A percentile compares a stretch with the other conserved stretches of the same genome.
phyloP scores from a whole-genome alignment of 1,140 invertebrate genomes.

The Scaptomyza graminum region DNA sequence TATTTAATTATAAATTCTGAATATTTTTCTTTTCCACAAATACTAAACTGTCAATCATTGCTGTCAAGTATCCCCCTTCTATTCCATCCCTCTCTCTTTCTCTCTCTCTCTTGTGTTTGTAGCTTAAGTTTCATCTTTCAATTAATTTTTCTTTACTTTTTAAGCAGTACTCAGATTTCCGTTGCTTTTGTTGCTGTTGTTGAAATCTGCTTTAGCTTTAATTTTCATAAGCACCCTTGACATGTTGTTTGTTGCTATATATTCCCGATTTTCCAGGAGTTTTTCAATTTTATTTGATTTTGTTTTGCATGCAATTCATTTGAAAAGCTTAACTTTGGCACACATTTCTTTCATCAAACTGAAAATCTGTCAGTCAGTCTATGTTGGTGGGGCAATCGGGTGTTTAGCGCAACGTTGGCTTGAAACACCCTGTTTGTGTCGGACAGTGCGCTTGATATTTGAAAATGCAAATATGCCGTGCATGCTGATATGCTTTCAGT shows the following conservation, averaged over 20 bases:
- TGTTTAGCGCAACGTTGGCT: slow-evolving; percentile 3
- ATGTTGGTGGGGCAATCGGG: too few relatives aligned
- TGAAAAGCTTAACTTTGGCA: not conserved
- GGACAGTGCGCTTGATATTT: slow-evolving; percentile 42
- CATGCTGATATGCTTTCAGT: slow-evolving; percentile 68
- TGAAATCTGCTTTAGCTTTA: not conserved
- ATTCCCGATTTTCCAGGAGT: not conserved
- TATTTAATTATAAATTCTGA: slow-evolving; percentile 12
- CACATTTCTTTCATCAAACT: not conserved
- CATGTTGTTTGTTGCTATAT: not conserved
- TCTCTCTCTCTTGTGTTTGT: not conserved
- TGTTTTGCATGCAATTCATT: not conserved
- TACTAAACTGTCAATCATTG: slow-evolving; percentile 46
- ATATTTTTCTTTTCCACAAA: slow-evolving; percentile 16
- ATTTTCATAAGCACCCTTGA: slow-evolving; percentile 1
- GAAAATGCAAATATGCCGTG: slow-evolving; percentile 78
- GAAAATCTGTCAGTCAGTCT: slow-evolving; percentile 24
- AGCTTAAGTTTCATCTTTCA: slow-evolving; percentile 43
- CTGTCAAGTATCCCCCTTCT: slow-evolving; percentile 19
- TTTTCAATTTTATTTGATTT: not conserved
- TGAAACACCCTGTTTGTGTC: slow-evolving; percentile 47
- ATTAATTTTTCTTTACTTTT: slow-evolving; percentile 31
- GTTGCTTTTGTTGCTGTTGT: slow-evolving; percentile 17
- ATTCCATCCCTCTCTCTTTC: not conserved
- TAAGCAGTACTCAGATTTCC: slow-evolving; percentile 29